Evolutionary conservation across 2,888 invertebrate genomes (phyloP), one percentile per base, ranked within the genome.

Genomic region (Nomada lathburiana): DNA sequence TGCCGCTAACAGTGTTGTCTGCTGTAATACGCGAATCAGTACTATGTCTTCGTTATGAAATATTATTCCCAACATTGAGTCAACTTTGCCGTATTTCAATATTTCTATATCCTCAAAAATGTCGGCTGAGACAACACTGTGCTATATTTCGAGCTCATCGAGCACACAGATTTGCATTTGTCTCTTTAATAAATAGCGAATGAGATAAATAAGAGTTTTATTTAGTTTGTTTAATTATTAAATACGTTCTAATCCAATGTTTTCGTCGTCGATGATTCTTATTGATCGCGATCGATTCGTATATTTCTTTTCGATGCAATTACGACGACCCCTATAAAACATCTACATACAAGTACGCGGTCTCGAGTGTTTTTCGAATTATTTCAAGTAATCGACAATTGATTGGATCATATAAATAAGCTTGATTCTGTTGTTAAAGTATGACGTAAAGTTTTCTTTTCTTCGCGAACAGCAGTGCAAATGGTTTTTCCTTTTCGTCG

Each of bases 101-200:
- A 5, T 10, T 47, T 20, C 50, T 1, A 9, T 60, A 47, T 47
- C 29, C 59, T 36, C 23, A 1, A 64, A 20, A 42, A 65, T 23
- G 4, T 20, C 50, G 47, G 55, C 20, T 0, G 65, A 36, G 36
- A 57, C 72, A 74, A 80, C 76, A 63, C 73, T 20, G 29, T 23
- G 16, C 50, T 79, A 65, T 16, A 68, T 26, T 60, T n/a, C 29
- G 52, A 50, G 71, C 68, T 23, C 47, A 55, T 42, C 42, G 57
- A 72, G 50, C 70, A 79, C 81, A 78, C 64, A 60, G 59, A 80
- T 60, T 75, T 36, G 10, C 47, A 47, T 16, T 47, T 36, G 7
- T 36, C 36, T 7, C 53, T 57, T 77, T 59, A 86, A 86, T 86
- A 86, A 86, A 86, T 86, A 86, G 59, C 29, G 73, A 70, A 71